Evolutionary conservation across 2,113 vertebrate genomes (phyloP), one percentile per base, ranked within the genome.

Genomic region (Leptodactylus fuscus): DNA sequence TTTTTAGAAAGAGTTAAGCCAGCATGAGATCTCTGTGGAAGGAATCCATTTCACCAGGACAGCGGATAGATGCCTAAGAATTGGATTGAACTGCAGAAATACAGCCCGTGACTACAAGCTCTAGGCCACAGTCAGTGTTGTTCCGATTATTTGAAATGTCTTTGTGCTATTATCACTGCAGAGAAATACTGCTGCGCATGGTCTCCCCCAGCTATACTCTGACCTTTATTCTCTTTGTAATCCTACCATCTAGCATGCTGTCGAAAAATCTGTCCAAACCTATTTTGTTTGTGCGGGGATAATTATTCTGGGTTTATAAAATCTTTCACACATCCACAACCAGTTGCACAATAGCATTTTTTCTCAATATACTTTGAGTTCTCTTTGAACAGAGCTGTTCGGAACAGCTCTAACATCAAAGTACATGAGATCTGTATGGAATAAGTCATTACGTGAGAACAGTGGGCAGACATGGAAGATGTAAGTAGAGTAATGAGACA

Each of bases 221-320:
- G 82, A 83, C 70, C 70, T 75, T 83, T 83, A 62, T 75, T 75
- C 53, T 38, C 62, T 60, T 60, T 62, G 22, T 83, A 83, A 76
- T 60, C 41, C 51, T 41, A 75, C 29, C 51, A 75, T 75, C 70
- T 83, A 62, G 51, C 20, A 60, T 60, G 53, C 71, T 48, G 53
- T 75, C 69, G 44, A 22, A n/a, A 29, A 83, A 73, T 62, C 79
- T 83, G 71, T 83, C 81, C 34, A 75, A 75, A 71, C 49, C 36
- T 46, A 83, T 83, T 74, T 53, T 83, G 27, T 44, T 75, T 75
- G 24, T 76, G n/a, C 70, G 13, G 34, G 27, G 44, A 83, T 74
- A 24, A 74, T 75, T 44, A 36, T 82, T 75, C 53, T 7, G 69
- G 62, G 36, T 60, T 27, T 58, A 46, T 75, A 83, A 75, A 83